Conservation (phyloP, 1,140 invertebrate species). For the Cyphomyrmex costatus region DNA sequence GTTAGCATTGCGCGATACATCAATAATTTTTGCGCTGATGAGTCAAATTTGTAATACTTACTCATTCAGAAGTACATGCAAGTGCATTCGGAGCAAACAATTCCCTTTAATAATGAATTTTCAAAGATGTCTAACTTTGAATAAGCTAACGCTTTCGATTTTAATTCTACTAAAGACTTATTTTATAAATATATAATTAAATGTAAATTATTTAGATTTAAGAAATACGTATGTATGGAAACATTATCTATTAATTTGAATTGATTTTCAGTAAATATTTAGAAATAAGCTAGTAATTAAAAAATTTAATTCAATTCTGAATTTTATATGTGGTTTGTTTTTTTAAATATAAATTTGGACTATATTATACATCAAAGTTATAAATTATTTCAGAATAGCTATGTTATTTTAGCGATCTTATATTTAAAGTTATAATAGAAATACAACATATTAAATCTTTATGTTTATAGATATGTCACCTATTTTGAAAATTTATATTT, state of each 20-base stretch:
- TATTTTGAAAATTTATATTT: neutral
- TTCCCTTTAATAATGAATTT: neutral
- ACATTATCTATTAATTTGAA: neutral
- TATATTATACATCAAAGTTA: neutral
- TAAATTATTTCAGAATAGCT: neutral
- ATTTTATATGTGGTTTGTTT: neutral
- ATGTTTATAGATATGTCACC: neutral
- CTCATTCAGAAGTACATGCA: neutral
- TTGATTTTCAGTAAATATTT: neutral
- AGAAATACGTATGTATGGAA: neutral
- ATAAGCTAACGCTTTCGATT: neutral
- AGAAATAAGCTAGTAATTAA: neutral
- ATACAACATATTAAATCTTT: neutral
- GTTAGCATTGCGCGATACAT: neutral
- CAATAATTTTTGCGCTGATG: slow-evolving; percentile 30
- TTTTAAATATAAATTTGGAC: neutral
- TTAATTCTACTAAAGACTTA: neutral
- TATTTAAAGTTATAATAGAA: neutral
- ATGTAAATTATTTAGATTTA: neutral
- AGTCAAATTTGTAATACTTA: slow-evolving; percentile 21
- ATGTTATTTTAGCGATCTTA: neutral
- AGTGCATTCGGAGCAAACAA: neutral
- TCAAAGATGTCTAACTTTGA: neutral
- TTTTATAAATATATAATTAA: neutral
- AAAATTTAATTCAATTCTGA: neutral